Conservation (phyloP, 2,113 vertebrate species). For the Trematocara macrostoma region DNA sequence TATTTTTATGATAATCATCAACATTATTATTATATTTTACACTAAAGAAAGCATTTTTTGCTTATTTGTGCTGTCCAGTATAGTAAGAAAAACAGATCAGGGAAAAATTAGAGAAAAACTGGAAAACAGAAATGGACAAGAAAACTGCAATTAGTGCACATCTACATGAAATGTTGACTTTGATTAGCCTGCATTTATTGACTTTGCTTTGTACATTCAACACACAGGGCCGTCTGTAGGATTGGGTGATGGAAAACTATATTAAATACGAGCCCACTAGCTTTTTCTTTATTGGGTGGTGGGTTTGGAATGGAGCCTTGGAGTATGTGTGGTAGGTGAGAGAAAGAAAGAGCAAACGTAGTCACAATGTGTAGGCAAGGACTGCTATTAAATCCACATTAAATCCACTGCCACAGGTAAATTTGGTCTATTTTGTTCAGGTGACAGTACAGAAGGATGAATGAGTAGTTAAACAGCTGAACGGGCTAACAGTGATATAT, state of each 20-base stretch:
- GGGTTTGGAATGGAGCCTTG: not conserved
- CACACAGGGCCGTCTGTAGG: not conserved
- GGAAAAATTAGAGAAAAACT: not conserved
- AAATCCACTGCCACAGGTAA: not conserved
- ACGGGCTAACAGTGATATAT: not conserved
- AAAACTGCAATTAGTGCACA: not conserved
- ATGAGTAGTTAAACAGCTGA: not conserved
- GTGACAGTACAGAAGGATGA: not conserved
- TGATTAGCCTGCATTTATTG: not conserved
- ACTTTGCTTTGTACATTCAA: not conserved
- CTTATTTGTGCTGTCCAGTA: not conserved
- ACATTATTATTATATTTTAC: not conserved
- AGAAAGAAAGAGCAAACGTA: not conserved
- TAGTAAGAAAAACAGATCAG: not conserved
- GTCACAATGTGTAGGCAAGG: not conserved
- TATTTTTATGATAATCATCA: not conserved
- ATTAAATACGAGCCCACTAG: not conserved
- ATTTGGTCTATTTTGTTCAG: not conserved
- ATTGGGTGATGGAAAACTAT: not conserved
- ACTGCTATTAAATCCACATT: not conserved
- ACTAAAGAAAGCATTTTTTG: not conserved
- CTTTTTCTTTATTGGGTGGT: not conserved
- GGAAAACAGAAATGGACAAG: not conserved
- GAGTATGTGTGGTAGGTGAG: not conserved
- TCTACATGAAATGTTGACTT: not conserved